Base-by-base conservation (phyloP, 1,140 invertebrate species). In the Bombus confusus region DNA sequence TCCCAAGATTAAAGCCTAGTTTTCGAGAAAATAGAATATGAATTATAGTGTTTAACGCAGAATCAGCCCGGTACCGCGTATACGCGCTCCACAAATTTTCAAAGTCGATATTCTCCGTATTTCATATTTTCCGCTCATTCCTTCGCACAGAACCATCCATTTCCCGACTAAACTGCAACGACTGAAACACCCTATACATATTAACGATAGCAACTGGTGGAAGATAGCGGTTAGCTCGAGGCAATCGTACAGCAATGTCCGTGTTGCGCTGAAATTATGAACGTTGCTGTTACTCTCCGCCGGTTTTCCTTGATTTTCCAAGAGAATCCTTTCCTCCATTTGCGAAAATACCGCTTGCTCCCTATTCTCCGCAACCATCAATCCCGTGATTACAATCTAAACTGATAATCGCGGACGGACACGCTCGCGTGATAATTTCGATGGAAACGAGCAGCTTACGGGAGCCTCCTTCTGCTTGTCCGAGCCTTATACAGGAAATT, bases 221-320 rank as follows among this genome's bases (percentile, higher is more conserved):
- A 34, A 57, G 66, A 8, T 25, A 41, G 37, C n/a, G 57, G 62
- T 52, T 43, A 52, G 8, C 37, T 18, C 34, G 2, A 1, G 39
- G 47, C 39, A 43, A 34, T 6, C 10, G 31, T 15, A 8, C 34
- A 66, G 34, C 78, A n/a, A 31, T 57, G 64, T 85, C 71, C 86
- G 86, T 85, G 79, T 86, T 88, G 52, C 39, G 18, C 18, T 18
- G 74, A 88, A 89, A 89, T 89, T 88, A 86, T 78, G 79, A 69
- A 31, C 47, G 62, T 15, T 68, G 68, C 41, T 59, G 10, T 66
- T 66, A 31, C 0, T 15, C 18, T 64, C n/a, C 1, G 9, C 31
- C 74, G 2, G 34, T 34, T 41, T 78, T 78, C 28, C 37, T 15
- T 2, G 25, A 18, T 62, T 62, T 59, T 12, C 25, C 10, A 6